A percentile compares a stretch with the other conserved stretches of the same genome.
These are phyloP conservation scores for Nomia melanderi DNA, from an alignment of 1,140 invertebrate genomes.

Conservation along the genomic window DNA sequence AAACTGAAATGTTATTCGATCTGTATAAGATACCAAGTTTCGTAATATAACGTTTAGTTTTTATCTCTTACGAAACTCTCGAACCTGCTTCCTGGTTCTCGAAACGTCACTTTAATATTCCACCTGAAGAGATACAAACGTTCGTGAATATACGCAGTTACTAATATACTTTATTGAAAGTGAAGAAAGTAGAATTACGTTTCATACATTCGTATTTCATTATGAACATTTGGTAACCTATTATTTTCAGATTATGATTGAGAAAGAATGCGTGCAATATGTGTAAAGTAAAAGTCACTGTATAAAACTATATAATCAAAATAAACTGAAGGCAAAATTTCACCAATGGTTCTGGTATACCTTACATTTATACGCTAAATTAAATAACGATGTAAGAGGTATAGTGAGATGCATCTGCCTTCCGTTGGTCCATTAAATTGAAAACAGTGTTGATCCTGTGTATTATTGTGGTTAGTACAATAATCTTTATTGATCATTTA, in stretches of 20 bases:
- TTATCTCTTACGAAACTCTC: background rate
- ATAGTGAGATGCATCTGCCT: constrained; percentile 35
- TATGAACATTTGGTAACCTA: constrained; percentile 19
- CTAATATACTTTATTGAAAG: constrained; percentile 13
- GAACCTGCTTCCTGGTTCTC: background rate
- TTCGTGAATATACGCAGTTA: background rate
- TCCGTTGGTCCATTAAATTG: constrained; percentile 22
- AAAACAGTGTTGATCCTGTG: constrained; percentile 22
- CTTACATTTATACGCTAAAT: constrained; percentile 13
- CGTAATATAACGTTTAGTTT: constrained; percentile 15
- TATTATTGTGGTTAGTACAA: constrained; percentile 47
- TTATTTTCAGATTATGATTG: constrained; percentile 50
- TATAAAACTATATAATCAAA: constrained; percentile 25
- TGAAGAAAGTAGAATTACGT: background rate
- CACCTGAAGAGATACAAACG: no score
- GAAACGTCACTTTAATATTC: background rate
- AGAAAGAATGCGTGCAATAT: constrained; percentile 28
- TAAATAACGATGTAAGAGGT: constrained; percentile 24
- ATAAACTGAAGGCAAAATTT: constrained; percentile 17
- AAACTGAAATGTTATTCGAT: constrained; percentile 1
- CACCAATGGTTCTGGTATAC: constrained; percentile 10
- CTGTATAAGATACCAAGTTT: constrained; percentile 11
- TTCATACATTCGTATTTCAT: background rate
- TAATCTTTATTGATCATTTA: background rate
- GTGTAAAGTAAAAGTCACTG: constrained; percentile 24